These are phyloP conservation scores for Diachasmimorpha longicaudata DNA, from an alignment of 1,140 invertebrate species.

Conservation along the genomic window DNA sequence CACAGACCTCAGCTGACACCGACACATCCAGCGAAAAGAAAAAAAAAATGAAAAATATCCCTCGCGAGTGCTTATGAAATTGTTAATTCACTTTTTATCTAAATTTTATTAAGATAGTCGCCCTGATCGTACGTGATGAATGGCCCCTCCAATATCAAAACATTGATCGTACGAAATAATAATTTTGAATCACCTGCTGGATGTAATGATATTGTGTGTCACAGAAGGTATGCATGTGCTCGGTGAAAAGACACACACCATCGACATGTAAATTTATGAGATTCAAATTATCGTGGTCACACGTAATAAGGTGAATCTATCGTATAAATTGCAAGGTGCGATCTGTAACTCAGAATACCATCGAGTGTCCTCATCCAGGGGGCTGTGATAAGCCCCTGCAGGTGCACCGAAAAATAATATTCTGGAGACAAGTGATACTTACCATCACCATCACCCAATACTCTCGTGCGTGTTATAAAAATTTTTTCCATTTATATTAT, in stretches of 20 bases:
- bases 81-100: background rate
- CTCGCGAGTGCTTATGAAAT: background rate
- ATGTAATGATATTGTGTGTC: background rate
- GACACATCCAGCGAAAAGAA: background rate
- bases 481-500: background rate
- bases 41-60: background rate
- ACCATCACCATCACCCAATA: background rate
- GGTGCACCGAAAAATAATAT: conserved; percentile 24
- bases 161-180: background rate
- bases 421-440: conserved; percentile 5
- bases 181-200: conserved; percentile 5
- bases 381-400: conserved; percentile 28
- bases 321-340: conserved; percentile 25
- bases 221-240: background rate
- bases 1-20: background rate
- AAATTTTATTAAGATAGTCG: background rate
- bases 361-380: background rate
- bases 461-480: background rate
- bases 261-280: conserved; percentile 19
- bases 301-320: conserved; percentile 24
- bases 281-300: conserved; percentile 14
- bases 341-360: background rate
- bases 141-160: background rate
- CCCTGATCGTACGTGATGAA: background rate
- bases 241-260: background rate